Evolutionary conservation across 2,113 vertebrate species (phyloP).

Genomic region (Syngnathus typhle): DNA sequence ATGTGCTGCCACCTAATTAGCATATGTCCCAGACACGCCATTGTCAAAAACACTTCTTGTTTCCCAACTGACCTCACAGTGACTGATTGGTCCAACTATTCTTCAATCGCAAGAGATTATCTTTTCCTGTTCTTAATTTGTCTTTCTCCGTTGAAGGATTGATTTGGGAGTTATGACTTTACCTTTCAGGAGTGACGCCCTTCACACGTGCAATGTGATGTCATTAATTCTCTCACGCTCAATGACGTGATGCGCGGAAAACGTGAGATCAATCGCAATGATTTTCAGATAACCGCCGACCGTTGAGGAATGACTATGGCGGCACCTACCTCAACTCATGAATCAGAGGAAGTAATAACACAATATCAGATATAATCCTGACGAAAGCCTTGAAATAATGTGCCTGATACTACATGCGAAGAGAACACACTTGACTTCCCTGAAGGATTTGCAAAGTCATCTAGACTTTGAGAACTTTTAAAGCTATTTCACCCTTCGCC

Average conservation of each 20-base stretch:
- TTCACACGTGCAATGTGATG: slow-evolving; percentile 40
- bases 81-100: slow-evolving; percentile 29
- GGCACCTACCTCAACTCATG: slow-evolving; percentile 3
- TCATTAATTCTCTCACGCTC: slow-evolving; percentile 22
- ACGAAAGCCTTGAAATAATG: slow-evolving; percentile 3
- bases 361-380: slow-evolving; percentile 8
- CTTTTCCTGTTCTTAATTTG: slow-evolving; percentile 37
- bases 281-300: slow-evolving; percentile 5
- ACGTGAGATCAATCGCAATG: slow-evolving; percentile 8
- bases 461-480: background rate
- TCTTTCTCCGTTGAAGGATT: slow-evolving; percentile 32
- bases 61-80: background rate
- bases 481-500: background rate
- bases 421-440: slow-evolving; percentile 3
- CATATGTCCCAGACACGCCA: background rate
- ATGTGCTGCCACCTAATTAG: background rate
- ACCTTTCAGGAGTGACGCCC: slow-evolving; percentile 25
- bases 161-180: slow-evolving; percentile 15
- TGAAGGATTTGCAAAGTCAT: slow-evolving; percentile 4
- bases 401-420: background rate
- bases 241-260: slow-evolving; percentile 4
- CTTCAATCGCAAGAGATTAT: slow-evolving; percentile 40
- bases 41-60: background rate
- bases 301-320: background rate
- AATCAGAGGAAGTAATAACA: slow-evolving; percentile 10